These are phyloP conservation scores for Gryllus bimaculatus DNA, from an alignment of 1,140 invertebrate species.

Conservation along the genomic window DNA sequence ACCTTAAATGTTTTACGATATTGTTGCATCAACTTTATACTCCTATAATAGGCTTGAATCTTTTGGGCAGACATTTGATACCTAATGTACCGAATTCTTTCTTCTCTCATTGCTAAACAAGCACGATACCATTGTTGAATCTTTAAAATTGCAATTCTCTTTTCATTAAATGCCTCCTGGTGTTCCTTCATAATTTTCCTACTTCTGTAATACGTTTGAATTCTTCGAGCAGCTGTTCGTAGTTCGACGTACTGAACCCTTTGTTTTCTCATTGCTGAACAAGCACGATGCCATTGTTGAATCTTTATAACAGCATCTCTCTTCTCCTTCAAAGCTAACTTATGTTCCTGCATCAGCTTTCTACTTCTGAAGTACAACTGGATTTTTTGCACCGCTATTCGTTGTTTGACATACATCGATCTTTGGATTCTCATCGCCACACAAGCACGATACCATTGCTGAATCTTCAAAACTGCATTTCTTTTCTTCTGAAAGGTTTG, in stretches of 20 bases:
- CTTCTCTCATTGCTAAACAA: not conserved
- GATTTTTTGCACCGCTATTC: slow-evolving; percentile 29
- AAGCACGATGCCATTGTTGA: slow-evolving; percentile 30
- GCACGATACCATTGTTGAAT: slow-evolving; percentile 7
- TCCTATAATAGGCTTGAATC: not conserved
- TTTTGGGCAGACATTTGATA: not conserved
- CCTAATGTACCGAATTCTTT: not conserved
- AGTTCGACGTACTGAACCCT: slow-evolving; percentile 30
- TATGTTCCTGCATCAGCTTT: slow-evolving; percentile 23
- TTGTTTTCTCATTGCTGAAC: slow-evolving; percentile 30
- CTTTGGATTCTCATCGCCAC: not conserved
- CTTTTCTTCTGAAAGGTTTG: not conserved
- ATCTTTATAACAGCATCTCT: slow-evolving; percentile 12
- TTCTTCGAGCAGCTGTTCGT: slow-evolving; percentile 29
- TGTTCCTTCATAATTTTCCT: slow-evolving; percentile 29
- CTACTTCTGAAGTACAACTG: slow-evolving; percentile 37
- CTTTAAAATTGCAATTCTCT: slow-evolving; percentile 30
- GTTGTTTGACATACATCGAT: slow-evolving; percentile 24
- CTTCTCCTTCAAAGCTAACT: not conserved
- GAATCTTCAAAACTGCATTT: not conserved
- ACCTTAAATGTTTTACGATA: not conserved
- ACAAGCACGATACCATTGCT: not conserved
- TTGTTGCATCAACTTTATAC: not conserved
- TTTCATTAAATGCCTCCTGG: slow-evolving; percentile 30
- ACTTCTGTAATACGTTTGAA: slow-evolving; percentile 39